Conservation (phyloP, 2,797 vertebrate species). For the Cossypha niveicapilla region DNA sequence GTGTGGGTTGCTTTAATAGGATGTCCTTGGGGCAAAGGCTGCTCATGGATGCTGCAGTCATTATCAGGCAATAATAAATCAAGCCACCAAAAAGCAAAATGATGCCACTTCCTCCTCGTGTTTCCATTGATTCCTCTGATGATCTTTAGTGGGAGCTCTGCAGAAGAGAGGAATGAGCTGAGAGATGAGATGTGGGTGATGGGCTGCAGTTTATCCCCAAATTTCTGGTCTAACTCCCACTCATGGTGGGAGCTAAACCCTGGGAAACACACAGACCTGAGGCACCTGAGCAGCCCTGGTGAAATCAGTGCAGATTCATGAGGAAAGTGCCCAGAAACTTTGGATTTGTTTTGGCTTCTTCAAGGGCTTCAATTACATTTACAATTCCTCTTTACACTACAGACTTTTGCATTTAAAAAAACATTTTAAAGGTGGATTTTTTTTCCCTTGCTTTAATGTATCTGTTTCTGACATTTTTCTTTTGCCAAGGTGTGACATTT, state of each 20-base stretch:
- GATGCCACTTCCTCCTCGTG: neutral
- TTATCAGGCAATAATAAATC: neutral
- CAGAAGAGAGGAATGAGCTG: neutral
- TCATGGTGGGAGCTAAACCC: neutral
- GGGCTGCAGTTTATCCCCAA: neutral
- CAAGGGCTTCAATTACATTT: neutral
- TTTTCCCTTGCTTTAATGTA: neutral
- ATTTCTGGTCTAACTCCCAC: neutral
- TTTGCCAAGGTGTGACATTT: neutral
- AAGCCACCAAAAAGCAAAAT: neutral
- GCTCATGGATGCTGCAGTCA: neutral
- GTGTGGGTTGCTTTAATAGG: neutral
- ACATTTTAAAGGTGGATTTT: rapidly evolving
- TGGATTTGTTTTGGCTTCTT: neutral
- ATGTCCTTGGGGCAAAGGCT: neutral
- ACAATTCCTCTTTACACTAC: neutral
- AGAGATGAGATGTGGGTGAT: neutral
- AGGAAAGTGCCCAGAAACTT: neutral
- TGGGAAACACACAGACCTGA: neutral
- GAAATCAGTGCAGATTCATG: neutral
- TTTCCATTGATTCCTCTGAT: neutral
- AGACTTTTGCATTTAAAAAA: neutral
- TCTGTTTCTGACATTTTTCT: neutral
- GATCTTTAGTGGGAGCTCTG: neutral
- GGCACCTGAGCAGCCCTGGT: neutral